Evolutionary conservation across 2,797 vertebrate genomes (phyloP).

Genomic region (Hephaestus fuliginosus): DNA sequence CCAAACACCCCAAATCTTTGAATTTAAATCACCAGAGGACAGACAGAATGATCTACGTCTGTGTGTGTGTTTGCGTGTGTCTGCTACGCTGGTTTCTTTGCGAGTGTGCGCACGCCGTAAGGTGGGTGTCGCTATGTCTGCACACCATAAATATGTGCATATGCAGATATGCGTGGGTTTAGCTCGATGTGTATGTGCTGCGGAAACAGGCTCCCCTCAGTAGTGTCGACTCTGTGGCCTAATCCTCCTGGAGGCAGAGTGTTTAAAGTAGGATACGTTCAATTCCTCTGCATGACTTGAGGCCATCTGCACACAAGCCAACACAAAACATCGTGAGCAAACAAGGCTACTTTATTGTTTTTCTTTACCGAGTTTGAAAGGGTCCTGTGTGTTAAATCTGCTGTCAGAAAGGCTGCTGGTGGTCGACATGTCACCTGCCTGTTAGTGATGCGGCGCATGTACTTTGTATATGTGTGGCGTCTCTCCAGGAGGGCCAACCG

Average conservation of each 20-base stretch:
- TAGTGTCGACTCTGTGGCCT: slow-evolving; percentile 31
- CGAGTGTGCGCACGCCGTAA: neutral
- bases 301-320: slow-evolving; percentile 62
- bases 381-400: slow-evolving; percentile 24
- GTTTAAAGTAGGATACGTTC: slow-evolving; percentile 60
- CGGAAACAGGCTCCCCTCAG: slow-evolving; percentile 25
- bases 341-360: neutral
- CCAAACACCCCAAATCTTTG: neutral
- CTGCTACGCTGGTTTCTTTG: neutral
- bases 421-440: slow-evolving; percentile 34
- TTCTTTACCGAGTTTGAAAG: slow-evolving; percentile 17
- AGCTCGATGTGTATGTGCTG: slow-evolving; percentile 14
- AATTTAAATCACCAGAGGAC: slow-evolving; percentile 24
- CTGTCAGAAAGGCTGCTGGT: neutral
- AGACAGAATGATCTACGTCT: slow-evolving; percentile 5
- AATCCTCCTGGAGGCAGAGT: slow-evolving; percentile 65
- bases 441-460: slow-evolving; percentile 21
- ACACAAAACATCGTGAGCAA: slow-evolving; percentile 35
- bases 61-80: neutral
- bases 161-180: slow-evolving; percentile 46
- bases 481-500: slow-evolving; percentile 37
- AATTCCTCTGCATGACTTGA: slow-evolving; percentile 63
- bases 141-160: slow-evolving; percentile 37
- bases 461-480: slow-evolving; percentile 28
- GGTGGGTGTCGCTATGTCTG: slow-evolving; percentile 36